Percentiles rank a stretch among this genome's conserved stretches.
phyloP scores from a whole-genome alignment of 2,888 invertebrate species.

The Sphecodes monilicornis region DNA sequence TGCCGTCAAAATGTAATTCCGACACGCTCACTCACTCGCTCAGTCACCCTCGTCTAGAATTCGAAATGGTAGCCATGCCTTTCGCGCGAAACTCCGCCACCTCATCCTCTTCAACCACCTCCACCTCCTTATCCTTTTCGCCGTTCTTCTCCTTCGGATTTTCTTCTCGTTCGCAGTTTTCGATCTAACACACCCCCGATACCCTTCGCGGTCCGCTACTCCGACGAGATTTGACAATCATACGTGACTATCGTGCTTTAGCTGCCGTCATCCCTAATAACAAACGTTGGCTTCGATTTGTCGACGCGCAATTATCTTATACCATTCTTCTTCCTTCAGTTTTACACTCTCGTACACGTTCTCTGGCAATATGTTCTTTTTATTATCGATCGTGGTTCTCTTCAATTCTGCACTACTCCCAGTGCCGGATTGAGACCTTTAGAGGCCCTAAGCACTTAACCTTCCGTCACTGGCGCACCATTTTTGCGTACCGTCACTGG shows the following conservation, averaged over 20 bases:
- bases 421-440: too few species aligned
- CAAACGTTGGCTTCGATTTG: conserved; percentile 2
- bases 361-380: not conserved
- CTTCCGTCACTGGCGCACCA: too few species aligned
- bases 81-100: conserved; percentile 39
- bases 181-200: conserved; percentile 36
- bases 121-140: conserved; percentile 26
- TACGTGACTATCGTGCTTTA: conserved; percentile 70
- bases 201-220: conserved; percentile 40
- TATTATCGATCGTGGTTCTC: not conserved
- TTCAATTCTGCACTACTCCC: not conserved
- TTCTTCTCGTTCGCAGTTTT: conserved; percentile 70
- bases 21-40: conserved; percentile 64
- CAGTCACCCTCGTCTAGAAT: conserved; percentile 70
- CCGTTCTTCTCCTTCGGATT: conserved; percentile 67
- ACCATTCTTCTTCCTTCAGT: not conserved
- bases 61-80: conserved; percentile 73
- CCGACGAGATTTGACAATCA: conserved; percentile 76
- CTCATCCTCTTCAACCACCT: not conserved
- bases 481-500: too few species aligned
- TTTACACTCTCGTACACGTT: not conserved
- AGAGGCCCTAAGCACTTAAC: too few species aligned
- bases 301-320: not conserved
- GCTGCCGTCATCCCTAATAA: conserved; percentile 1
- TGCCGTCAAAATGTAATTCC: conserved; percentile 83